Conservation (phyloP, 2,113 vertebrate species). For the Puma concolor region DNA sequence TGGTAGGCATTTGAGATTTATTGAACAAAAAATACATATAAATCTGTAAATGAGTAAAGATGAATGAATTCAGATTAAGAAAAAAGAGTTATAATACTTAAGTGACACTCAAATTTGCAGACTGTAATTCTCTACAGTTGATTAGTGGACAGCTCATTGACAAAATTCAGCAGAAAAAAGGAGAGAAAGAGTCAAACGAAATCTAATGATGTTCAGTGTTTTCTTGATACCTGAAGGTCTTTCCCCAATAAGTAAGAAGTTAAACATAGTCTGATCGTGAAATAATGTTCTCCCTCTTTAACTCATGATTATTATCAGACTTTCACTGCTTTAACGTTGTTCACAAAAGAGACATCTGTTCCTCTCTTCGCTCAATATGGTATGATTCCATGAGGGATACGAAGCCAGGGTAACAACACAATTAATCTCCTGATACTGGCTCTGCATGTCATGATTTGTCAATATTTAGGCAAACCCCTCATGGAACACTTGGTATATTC, state of each 20-base stretch:
- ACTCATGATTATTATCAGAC: not conserved
- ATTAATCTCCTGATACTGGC: not conserved
- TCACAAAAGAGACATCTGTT: not conserved
- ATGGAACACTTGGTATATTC: not conserved
- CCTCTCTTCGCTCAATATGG: not conserved
- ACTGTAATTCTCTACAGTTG: not conserved
- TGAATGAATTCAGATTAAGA: not conserved
- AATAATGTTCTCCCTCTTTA: not conserved
- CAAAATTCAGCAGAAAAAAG: not conserved
- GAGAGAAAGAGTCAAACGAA: not conserved
- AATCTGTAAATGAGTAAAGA: not conserved
- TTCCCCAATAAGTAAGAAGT: not conserved
- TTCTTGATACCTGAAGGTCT: not conserved
- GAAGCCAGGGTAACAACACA: not conserved
- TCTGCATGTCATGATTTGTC: not conserved
- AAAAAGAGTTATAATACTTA: not conserved
- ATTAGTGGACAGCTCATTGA: not conserved
- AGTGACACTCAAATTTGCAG: not conserved
- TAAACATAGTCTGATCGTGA: not conserved
- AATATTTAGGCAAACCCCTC: constrained; percentile 16
- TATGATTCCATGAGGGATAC: not conserved
- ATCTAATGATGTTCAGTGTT: not conserved
- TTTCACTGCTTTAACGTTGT: not conserved
- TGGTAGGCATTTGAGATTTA: not conserved
- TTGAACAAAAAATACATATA: not conserved